A percentile compares a stretch with the other conserved stretches of the same genome.
Conservation (phyloP, 2,888 invertebrate genomes). For the Neelides folsomi region DNA sequence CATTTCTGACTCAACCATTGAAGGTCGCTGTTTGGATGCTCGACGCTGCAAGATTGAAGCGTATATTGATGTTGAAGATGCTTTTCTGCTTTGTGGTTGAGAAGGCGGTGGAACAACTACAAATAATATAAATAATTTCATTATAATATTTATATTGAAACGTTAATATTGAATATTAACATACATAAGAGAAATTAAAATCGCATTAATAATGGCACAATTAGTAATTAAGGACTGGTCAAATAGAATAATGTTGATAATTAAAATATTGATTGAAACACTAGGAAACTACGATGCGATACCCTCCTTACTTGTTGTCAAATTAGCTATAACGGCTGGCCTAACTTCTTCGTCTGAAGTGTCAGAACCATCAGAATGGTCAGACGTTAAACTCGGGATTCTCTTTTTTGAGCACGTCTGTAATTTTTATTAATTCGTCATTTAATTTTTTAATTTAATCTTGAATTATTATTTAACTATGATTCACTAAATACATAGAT, state of each 20-base stretch:
- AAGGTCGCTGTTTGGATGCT: conserved; percentile 33
- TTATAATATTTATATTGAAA: too few species aligned
- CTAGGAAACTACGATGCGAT: too few species aligned
- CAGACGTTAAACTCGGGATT: conserved; percentile 30
- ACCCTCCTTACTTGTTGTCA: too few species aligned
- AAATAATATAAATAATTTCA: too few species aligned
- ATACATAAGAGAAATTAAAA: too few species aligned
- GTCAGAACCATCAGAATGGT: conserved; percentile 29
- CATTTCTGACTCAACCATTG: conserved; percentile 36
- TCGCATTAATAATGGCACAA: too few species aligned
- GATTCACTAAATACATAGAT: neutral
- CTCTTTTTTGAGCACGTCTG: conserved; percentile 23
- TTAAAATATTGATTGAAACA: too few species aligned
- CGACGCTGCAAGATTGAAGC: conserved; percentile 33
- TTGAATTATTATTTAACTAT: conserved; percentile 1
- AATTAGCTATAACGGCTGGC: too few species aligned
- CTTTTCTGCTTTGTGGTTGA: conserved; percentile 20
- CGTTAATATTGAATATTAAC: too few species aligned
- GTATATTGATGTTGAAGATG: conserved; percentile 33
- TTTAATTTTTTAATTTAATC: too few species aligned
- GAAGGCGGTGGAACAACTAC: conserved; percentile 21
- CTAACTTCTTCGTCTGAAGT: conserved; percentile 25
- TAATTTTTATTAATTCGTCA: neutral
- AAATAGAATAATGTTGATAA: too few species aligned
- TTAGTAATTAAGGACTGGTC: too few species aligned